Evolutionary conservation across 2,797 vertebrate species (phyloP).

Genomic region (Alosa sapidissima): DNA sequence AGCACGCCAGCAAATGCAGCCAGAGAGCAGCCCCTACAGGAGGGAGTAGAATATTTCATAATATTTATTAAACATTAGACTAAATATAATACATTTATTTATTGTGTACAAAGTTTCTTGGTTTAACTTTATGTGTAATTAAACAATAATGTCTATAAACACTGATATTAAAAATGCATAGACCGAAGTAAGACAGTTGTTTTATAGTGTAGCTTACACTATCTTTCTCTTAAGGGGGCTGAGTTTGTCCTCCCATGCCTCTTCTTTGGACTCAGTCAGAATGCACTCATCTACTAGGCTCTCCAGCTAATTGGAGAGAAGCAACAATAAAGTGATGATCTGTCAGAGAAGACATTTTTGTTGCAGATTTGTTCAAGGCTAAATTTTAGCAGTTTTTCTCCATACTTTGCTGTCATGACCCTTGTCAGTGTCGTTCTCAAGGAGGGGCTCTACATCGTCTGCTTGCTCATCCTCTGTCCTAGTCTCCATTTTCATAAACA

Average conservation of each 20-base stretch:
- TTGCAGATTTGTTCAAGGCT: not conserved
- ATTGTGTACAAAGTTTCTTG: not conserved
- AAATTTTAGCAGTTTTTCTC: not conserved
- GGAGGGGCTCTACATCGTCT: not conserved
- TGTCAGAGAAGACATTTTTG: not conserved
- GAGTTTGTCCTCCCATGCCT: not conserved
- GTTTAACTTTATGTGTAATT: too few relatives aligned
- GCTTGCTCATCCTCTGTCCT: not conserved
- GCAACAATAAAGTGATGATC: not conserved
- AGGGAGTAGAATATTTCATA: not conserved
- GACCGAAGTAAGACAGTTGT: not conserved
- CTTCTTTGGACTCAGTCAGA: not conserved
- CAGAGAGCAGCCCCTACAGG: conserved; percentile 36
- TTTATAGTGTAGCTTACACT: not conserved
- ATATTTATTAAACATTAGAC: not conserved
- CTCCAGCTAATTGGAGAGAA: not conserved
- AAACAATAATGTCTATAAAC: not conserved
- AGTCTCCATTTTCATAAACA: not conserved
- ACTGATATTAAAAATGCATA: not conserved
- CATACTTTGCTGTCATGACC: not conserved
- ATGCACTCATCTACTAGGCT: not conserved
- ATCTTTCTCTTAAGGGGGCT: conserved; percentile 5
- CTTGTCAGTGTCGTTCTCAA: not conserved
- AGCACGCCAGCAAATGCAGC: conserved; percentile 34
- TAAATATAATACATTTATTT: not conserved